Conservation (phyloP, 2,797 vertebrate genomes). For the Amblyraja radiata region DNA sequence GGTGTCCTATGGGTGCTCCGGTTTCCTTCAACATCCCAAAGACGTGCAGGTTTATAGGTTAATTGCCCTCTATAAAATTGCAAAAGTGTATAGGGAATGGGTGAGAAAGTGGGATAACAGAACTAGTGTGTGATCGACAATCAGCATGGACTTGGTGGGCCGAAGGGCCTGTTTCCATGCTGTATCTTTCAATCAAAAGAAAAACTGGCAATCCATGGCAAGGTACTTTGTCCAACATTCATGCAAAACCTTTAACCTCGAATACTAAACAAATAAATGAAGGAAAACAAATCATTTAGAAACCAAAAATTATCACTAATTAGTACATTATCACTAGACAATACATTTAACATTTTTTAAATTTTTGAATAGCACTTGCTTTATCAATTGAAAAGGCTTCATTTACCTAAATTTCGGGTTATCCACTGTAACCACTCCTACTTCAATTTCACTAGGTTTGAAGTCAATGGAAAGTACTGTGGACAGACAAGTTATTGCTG, state of each 20-base stretch:
- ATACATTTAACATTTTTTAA: not conserved
- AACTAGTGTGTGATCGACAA: too few species aligned
- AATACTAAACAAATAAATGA: not conserved
- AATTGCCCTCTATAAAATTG: too few species aligned
- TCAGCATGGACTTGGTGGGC: too few species aligned
- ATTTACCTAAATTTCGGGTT: conserved; percentile 87
- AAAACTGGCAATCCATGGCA: not conserved
- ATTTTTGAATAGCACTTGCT: not conserved
- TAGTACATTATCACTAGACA: not conserved
- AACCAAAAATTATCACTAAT: not conserved
- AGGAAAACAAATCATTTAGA: not conserved
- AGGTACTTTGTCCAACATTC: not conserved
- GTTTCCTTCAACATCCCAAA: too few species aligned
- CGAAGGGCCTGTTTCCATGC: too few species aligned
- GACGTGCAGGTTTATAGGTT: too few species aligned
- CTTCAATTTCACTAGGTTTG: conserved; percentile 91
- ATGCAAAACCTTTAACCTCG: not conserved
- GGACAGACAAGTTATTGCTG: conserved; percentile 86
- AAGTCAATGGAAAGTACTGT: conserved; percentile 94
- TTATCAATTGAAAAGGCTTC: conserved; percentile 4
- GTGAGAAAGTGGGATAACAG: too few species aligned
- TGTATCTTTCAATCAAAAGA: too few species aligned
- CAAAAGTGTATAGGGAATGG: too few species aligned
- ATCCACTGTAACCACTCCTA: conserved; percentile 81
- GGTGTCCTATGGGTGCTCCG: too few species aligned